Evolutionary conservation across 2,888 invertebrate species (phyloP).

Genomic region (Onthophagus sagittarius): DNA sequence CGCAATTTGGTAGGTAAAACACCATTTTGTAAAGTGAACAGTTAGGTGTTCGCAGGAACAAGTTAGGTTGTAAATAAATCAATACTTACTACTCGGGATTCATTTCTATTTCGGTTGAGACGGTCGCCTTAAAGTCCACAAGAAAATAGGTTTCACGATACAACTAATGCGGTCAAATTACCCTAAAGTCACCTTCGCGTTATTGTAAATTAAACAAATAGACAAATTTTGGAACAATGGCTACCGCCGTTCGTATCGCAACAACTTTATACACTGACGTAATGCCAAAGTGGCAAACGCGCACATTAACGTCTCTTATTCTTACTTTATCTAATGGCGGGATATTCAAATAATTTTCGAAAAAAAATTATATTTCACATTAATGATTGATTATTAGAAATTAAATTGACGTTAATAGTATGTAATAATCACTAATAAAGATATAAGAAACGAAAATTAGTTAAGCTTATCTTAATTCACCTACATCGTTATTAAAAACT

Average conservation of each 20-base stretch:
- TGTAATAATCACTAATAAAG: too few relatives aligned
- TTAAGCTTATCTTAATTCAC: too few relatives aligned
- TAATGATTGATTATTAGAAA: too few relatives aligned
- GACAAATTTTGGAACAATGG: constrained; percentile 45
- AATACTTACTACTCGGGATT: constrained; percentile 82
- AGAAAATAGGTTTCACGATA: constrained; percentile 16
- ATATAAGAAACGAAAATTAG: too few relatives aligned
- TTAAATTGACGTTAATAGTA: too few relatives aligned
- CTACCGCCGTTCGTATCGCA: constrained; percentile 39
- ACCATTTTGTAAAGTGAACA: constrained; percentile 35
- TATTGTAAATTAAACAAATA: constrained; percentile 41
- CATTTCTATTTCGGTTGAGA: constrained; percentile 48
- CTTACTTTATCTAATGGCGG: constrained; percentile 26
- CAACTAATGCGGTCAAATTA: constrained; percentile 25
- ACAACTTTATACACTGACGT: constrained; percentile 40
- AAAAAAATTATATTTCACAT: too few relatives aligned
- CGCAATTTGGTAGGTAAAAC: constrained; percentile 39
- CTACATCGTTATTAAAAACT: background rate
- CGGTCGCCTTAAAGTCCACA: constrained; percentile 15
- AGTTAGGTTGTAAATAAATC: constrained; percentile 40
- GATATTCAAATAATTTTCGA: constrained; percentile 29
- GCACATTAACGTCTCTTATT: constrained; percentile 29
- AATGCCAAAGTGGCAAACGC: constrained; percentile 43
- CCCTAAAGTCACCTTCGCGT: constrained; percentile 20
- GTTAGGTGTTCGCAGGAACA: background rate